These are phyloP conservation scores for Notamacropus eugenii DNA, from an alignment of 2,797 vertebrate species.

Conservation along the genomic window DNA sequence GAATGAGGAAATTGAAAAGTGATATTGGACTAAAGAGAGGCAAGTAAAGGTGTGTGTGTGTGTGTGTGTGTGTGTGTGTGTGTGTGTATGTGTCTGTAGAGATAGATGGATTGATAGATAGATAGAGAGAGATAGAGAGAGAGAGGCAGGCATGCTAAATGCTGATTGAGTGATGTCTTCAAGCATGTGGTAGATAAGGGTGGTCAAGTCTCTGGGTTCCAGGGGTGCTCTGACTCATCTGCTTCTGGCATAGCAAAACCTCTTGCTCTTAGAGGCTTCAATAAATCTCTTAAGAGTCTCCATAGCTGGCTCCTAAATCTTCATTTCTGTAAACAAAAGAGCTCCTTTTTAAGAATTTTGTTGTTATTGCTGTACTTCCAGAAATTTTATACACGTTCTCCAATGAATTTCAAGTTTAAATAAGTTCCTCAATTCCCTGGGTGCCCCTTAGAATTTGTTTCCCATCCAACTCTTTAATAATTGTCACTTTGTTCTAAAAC, in stretches of 20 bases:
- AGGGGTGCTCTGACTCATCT: conserved; percentile 12
- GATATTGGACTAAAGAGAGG: not conserved
- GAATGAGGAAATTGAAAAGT: not conserved
- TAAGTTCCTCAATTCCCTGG: not conserved
- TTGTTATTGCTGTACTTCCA: conserved; percentile 9
- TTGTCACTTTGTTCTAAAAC: conserved; percentile 59
- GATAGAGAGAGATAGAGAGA: not conserved
- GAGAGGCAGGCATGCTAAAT: too few relatives aligned
- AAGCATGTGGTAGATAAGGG: not conserved
- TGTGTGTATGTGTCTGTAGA: too few relatives aligned
- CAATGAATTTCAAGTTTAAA: conserved; percentile 71
- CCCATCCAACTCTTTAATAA: conserved; percentile 54
- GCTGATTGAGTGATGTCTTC: not conserved
- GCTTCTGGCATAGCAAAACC: not conserved
- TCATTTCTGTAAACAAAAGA: conserved; percentile 52
- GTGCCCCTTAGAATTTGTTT: not conserved
- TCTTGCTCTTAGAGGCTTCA: not conserved
- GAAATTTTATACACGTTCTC: conserved; percentile 51
- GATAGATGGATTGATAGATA: not conserved
- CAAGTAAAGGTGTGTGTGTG: not conserved
- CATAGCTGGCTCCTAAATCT: conserved; percentile 35
- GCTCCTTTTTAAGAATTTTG: not conserved
- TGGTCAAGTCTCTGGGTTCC: not conserved
- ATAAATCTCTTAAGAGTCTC: conserved; percentile 33
- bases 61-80: not conserved